Percentiles rank a stretch among this genome's conserved stretches.
Conservation (phyloP, 2,113 vertebrate genomes). For the Saguinus midas region DNA sequence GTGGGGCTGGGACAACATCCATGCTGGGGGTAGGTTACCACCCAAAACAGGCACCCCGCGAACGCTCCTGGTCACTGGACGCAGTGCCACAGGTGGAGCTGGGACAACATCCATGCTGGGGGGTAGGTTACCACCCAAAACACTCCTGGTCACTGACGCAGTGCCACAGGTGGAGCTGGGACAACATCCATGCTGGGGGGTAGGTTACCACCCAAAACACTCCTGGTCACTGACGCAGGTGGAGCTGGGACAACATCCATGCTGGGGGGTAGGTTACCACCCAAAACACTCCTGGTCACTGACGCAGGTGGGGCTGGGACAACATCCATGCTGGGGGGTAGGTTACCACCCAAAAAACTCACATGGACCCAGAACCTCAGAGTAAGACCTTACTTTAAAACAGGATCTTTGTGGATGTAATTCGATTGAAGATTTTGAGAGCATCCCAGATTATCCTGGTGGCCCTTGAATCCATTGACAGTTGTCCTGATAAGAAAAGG, state of each 20-base stretch:
- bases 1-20: neutral
- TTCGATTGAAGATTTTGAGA: neutral
- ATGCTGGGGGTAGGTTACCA: neutral
- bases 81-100: neutral
- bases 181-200: neutral
- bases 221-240: fast-evolving
- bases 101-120: neutral
- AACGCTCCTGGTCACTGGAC: too few relatives aligned
- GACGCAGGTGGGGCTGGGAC: neutral
- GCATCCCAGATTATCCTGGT: fast-evolving
- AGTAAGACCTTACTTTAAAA: neutral
- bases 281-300: fast-evolving
- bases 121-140: too few relatives aligned
- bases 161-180: neutral
- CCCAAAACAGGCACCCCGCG: neutral
- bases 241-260: neutral
- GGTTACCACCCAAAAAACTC: too few relatives aligned
- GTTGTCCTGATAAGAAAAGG: neutral
- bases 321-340: neutral
- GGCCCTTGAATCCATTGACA: neutral
- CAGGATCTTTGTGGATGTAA: neutral
- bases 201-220: too few relatives aligned
- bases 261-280: too few relatives aligned
- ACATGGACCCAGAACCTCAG: neutral
- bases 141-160: fast-evolving